Evolutionary conservation across 2,113 vertebrate genomes (phyloP), one percentile per base, ranked within the genome.

Genomic region (Proterorhinus semilunaris): DNA sequence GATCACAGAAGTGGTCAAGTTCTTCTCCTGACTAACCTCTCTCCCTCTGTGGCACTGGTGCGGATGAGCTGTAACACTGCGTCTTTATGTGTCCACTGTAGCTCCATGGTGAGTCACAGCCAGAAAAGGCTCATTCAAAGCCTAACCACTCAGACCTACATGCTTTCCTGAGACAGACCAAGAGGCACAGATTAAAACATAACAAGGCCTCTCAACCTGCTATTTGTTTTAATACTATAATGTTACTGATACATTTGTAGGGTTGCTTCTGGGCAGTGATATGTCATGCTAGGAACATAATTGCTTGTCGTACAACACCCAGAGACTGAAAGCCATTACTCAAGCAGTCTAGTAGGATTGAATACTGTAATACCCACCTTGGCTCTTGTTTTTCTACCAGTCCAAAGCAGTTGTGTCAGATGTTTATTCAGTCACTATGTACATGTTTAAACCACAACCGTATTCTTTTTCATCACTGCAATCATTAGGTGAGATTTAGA

Each of bases 61-160:
- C 69, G 63, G 81, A 82, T 81, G 65, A 71, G 50, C 78, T 76
- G 74, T 61, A 80, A 85, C 87, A 87, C 76, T 80, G 78, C 69
- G 78, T 66, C 86, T 91, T 88, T 90, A 81, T 90, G 83, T 80
- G 81, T 84, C 79, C 64, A 59, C 44, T 47, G 69, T 36, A 73
- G 77, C 73, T 67, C 55, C 71, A 52, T 61, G 81, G 71, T 86
- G 87, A 89, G 78, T 90, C 87, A 88, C 66, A 86, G 76, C 77
- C 77, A 86, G 81, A 88, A 84, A 89, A 84, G 62, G 54, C 80
- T 87, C 80, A 86, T 88, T 87, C 85, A 87, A 81, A 76, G 72
- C 79, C 76, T 80, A 82, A 90, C 87, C 80, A 86, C 66, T 45
- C 15, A 74, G 81, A 88, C 79, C 80, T 83, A 80, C 84, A 62